A percentile compares a stretch with the other conserved stretches of the same genome.
phyloP scores from a whole-genome alignment of 1,140 invertebrate species.

The Magallana ariakensis region DNA sequence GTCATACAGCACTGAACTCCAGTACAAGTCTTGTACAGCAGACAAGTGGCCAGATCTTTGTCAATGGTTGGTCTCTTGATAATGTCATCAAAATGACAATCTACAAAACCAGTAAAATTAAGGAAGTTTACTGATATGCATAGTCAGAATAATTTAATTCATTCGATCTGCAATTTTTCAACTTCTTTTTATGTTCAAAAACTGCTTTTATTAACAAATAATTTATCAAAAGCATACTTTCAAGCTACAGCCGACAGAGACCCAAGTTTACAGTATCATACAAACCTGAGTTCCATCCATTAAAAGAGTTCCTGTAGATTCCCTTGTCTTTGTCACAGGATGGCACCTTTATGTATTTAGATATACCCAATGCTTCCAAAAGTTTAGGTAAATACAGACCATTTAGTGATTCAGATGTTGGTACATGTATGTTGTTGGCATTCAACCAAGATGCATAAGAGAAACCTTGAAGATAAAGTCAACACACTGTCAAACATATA shows the following conservation, averaged over 20 bases:
- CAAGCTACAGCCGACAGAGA: too few relatives aligned
- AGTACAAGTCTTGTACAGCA: slow-evolving; percentile 53
- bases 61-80: slow-evolving; percentile 29
- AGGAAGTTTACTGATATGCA: neutral
- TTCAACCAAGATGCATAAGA: neutral
- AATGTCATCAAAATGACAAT: slow-evolving; percentile 38
- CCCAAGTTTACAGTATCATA: too few relatives aligned
- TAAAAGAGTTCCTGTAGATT: slow-evolving; percentile 23
- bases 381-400: neutral
- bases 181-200: too few relatives aligned
- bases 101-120: slow-evolving; percentile 31
- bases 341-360: slow-evolving; percentile 9
- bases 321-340: neutral
- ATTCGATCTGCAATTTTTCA: too few relatives aligned
- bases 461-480: neutral
- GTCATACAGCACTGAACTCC: slow-evolving; percentile 60
- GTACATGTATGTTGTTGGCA: neutral
- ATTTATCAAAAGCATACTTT: too few relatives aligned
- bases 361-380: neutral
- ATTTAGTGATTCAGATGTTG: neutral
- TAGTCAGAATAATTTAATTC: neutral
- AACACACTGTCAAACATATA: neutral
- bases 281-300: slow-evolving; percentile 33
- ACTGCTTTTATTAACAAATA: too few relatives aligned
- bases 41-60: slow-evolving; percentile 45